A percentile compares a stretch with the other conserved stretches of the same genome.
phyloP scores from a whole-genome alignment of 2,113 vertebrate species.

The Atherinomorus stipes region DNA sequence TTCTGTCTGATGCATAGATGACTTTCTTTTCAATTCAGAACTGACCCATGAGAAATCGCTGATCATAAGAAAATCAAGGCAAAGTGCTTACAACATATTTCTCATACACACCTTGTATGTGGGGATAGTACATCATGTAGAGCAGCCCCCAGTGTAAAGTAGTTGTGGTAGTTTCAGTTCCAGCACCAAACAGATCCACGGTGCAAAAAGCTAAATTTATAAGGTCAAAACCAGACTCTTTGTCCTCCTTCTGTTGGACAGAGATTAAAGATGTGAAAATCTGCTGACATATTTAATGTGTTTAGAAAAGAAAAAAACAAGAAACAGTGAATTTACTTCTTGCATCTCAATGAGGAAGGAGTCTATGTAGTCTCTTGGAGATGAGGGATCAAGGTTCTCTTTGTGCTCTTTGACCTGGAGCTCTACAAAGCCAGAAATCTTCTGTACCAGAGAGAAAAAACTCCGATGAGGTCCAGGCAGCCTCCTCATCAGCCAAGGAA shows the following conservation, averaged over 20 bases:
- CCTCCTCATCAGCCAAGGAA: slow-evolving; percentile 79
- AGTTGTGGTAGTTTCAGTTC: slow-evolving; percentile 85
- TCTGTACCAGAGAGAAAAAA: slow-evolving; percentile 43
- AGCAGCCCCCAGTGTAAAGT: slow-evolving; percentile 87
- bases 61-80: neutral
- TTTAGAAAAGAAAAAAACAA: neutral
- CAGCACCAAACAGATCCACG: slow-evolving; percentile 84
- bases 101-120: slow-evolving; percentile 82
- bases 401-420: slow-evolving; percentile 78
- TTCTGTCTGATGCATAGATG: neutral
- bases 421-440: slow-evolving; percentile 61
- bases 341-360: slow-evolving; percentile 85
- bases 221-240: slow-evolving; percentile 68
- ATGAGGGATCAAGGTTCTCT: slow-evolving; percentile 76
- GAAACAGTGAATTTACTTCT: slow-evolving; percentile 76
- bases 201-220: slow-evolving; percentile 71
- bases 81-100: neutral
- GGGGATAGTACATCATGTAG: slow-evolving; percentile 76
- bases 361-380: slow-evolving; percentile 86
- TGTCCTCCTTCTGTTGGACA: slow-evolving; percentile 24
- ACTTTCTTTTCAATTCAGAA: too few relatives aligned
- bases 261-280: neutral
- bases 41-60: neutral
- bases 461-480: slow-evolving; percentile 84
- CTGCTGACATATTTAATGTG: neutral